Evolutionary conservation across 2,888 invertebrate species (phyloP), one percentile per base, ranked within the genome.

Genomic region (Horisme vitalbata): DNA sequence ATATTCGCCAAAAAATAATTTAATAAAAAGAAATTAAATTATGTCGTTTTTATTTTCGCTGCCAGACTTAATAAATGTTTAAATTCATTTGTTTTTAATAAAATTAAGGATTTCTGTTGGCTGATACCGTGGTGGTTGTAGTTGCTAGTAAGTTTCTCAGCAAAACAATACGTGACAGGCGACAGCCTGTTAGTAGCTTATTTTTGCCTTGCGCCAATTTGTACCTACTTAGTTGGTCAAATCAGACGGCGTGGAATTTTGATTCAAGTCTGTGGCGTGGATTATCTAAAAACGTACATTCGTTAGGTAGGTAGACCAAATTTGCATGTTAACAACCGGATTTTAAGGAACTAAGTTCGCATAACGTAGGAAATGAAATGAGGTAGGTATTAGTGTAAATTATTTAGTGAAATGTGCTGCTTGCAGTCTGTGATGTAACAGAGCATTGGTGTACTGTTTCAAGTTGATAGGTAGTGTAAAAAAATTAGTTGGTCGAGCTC

Each of bases 131-230:
- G n/a, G n/a, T n/a, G n/a, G n/a, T n/a, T n/a, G n/a, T n/a, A n/a
- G n/a, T n/a, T n/a, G n/a, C n/a, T n/a, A n/a, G n/a, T n/a, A n/a
- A n/a, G n/a, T n/a, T n/a, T 74, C 75, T 56, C 46, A 46, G 45
- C 71, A 69, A 79, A 82, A 69, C 65, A 75, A 85, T 87, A 87
- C 85, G 86, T 83, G 83, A 85, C 65, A 35, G 43, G 58, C 59
- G 58, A n/a, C n/a, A n/a, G n/a, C n/a, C n/a, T n/a, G n/a, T n/a
- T n/a, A n/a, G n/a, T n/a, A n/a, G n/a, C n/a, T 52, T 49, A 59
- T 71, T 78, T 75, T n/a, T n/a, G n/a, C n/a, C 65, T 79, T 79
- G 69, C 58, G 54, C 59, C 59, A 61, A 66, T 75, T 74, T 72
- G 57, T 61, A 66, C 55, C 68, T 57, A 53, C 58, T 59, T 61